Evolutionary conservation across 2,797 vertebrate genomes (phyloP), one percentile per base, ranked within the genome.

Genomic region (Sebastes cheni): DNA sequence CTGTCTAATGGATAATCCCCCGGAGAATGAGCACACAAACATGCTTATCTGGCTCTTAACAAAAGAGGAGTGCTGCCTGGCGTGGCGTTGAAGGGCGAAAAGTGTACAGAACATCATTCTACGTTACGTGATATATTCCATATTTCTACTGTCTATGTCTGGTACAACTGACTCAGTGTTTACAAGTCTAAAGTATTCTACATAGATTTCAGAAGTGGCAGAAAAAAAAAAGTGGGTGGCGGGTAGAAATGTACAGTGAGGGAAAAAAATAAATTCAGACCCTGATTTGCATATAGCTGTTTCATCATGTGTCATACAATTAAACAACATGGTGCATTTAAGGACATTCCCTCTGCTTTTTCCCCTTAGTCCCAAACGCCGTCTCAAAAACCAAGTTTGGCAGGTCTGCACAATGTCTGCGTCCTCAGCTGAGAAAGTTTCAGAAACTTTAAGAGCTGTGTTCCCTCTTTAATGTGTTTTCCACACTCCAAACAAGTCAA

Each of bases 391-490:
- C 5, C 18, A 32, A 34, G 69, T 13, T 46, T 46, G 72, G 23
- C 22, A 78, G 29, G 56, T 79, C 59, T 75, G 20, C 67, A 72
- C 9, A 36, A 14, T 56, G 25, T 46, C 67, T 56, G 34, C 16
- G 16, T 79, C 78, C 70, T 84, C 61, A 64, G 64, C 71, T 32
- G 29, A 66, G 42, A 78, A 81, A 83, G 65, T 91, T 81, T 69
- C 30, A 23, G 42, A 80, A 72, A 88, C 76, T 86, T 90, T 71
- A 50, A 50, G 64, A 76, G n/a, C 32, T 34, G 46, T 1, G 72
- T 64, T 82, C 58, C 25, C 7, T 7, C 75, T 89, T 83, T 76
- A 32, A 83, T 81, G 83, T 76, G 70, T 61, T 58, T 79, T 55
- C 52, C n/a, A 77, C 77, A 25, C 75, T 81, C 59, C 9, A 61